Base-by-base conservation (phyloP, 37 sponge, comb jelly and placozoan species). In the Haliclona indistincta region DNA sequence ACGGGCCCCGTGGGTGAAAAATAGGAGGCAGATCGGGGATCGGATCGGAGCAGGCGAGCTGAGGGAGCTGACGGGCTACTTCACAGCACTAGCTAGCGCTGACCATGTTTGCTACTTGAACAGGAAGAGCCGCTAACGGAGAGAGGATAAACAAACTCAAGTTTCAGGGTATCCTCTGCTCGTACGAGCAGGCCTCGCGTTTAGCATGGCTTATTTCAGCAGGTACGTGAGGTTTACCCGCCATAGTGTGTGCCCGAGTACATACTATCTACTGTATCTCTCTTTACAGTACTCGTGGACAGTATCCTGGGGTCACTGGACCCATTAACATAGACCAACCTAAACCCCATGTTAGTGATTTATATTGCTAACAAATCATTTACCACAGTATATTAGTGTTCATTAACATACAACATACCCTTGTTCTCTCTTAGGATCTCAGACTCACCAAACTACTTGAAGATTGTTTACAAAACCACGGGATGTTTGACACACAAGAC, bases 401-500 rank as follows among this genome's bases (percentile, higher is more conserved):
- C 7, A 2, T 22, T 20, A 44, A 28, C n/a, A 23, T 70, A 36
- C 30, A 43, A 43, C 38, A 29, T n/a, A 38, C 15, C 47, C 8
- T 3, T 49, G n/a, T 33, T 66, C 38, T 51, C 28, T 66, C n/a
- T 52, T 54, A 94, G 90, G 98, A 97, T 53, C 17, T 91, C 26
- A 81, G 74, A 33, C 72, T 88, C 28, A 94, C 92, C 13, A 55
- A 85, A 38, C 68, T 80, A 29, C 73, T 97, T 23, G 81, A 65
- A 60, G 84, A 77, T 28, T 76, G 74, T 25, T 63, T 97, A 56
- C 53, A 76, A 47, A 28, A 62, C 13, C 76, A 85, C 54, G 81
- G 89, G 71, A 82, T 94, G 61, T 94, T 94, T 75, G 98, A 97
- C 61, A 88, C 90, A 0, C 54, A 75, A 20, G 89, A 91, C 28